Evolutionary conservation across 2,888 invertebrate species (phyloP).

Genomic region (Nasonovia ribisnigri): DNA sequence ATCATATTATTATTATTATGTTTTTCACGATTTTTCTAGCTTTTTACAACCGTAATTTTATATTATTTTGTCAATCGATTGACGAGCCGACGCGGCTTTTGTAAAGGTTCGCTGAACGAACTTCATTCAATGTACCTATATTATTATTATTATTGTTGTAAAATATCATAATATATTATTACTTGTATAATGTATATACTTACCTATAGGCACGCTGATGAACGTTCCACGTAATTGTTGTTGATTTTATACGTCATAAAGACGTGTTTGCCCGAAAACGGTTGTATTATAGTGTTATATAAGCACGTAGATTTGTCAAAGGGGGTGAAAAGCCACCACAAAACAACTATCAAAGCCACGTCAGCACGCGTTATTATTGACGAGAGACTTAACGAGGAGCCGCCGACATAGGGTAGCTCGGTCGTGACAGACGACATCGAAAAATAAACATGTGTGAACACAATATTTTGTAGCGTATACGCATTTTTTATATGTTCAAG

Average conservation of each 20-base stretch:
- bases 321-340: constrained; percentile 16
- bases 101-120: background rate
- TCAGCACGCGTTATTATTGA: constrained; percentile 22
- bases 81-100: background rate
- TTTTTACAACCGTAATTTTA: background rate
- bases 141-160: background rate
- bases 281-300: background rate
- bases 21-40: background rate
- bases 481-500: background rate
- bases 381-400: constrained; percentile 26
- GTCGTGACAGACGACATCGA: background rate
- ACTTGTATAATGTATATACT: background rate
- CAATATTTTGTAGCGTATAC: background rate
- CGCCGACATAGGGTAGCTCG: background rate
- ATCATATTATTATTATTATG: background rate
- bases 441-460: constrained; percentile 33
- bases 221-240: constrained; percentile 1
- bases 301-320: background rate
- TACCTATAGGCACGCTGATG: background rate
- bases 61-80: background rate
- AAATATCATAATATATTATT: background rate
- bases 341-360: constrained; percentile 16
- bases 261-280: background rate
- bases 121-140: background rate
- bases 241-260: background rate